These are phyloP conservation scores for Piprites chloris DNA, from an alignment of 2,113 vertebrate genomes.

Conservation along the genomic window DNA sequence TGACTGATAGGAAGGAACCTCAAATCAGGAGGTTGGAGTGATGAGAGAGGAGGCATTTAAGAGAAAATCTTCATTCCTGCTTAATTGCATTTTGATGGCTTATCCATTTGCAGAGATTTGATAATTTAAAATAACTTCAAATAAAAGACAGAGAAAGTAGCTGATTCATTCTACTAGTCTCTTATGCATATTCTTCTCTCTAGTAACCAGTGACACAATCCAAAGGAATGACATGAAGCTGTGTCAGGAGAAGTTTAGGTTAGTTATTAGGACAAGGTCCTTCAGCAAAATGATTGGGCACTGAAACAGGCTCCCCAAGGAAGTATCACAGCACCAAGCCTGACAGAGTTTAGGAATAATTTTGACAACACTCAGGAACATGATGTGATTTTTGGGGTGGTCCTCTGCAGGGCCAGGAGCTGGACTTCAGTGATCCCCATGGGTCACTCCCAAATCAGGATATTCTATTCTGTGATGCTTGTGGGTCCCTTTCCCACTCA, in stretches of 20 bases:
- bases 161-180: not conserved
- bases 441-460: not conserved
- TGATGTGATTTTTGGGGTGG: not conserved
- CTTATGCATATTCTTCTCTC: not conserved
- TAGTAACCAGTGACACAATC: not conserved
- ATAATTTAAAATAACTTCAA: not conserved
- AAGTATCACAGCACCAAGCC: not conserved
- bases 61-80: not conserved
- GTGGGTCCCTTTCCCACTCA: not conserved
- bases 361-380: not conserved
- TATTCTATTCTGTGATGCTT: not conserved
- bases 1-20: not conserved
- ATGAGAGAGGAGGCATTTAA: not conserved
- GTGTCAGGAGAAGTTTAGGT: not conserved
- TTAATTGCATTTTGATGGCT: not conserved
- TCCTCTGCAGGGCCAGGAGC: not conserved
- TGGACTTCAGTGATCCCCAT: not conserved
- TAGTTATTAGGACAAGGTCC: not conserved
- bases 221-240: not conserved
- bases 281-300: not conserved
- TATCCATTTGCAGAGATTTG: not conserved
- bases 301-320: not conserved
- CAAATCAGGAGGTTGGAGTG: not conserved
- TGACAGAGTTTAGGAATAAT: not conserved
- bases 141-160: not conserved